Base-by-base conservation (phyloP, 2,113 vertebrate species). In the Oncorhynchus tshawytscha region DNA sequence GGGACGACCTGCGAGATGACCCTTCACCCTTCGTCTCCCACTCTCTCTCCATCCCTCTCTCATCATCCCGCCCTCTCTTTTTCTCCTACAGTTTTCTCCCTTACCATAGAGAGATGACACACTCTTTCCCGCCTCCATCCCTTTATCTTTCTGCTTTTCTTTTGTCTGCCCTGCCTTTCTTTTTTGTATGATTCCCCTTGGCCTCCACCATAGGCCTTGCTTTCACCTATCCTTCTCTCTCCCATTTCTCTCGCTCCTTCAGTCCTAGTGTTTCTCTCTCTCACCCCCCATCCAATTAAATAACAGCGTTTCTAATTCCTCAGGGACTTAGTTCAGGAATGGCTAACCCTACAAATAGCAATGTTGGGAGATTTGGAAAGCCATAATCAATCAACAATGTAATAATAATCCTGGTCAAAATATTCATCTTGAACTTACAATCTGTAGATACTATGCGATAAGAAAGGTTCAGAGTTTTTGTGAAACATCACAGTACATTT, bases 51-150 rank as follows among this genome's bases (percentile, higher is more conserved):
- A 45, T 71, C 25, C 34, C 51, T 27, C 66, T 73, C 71, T 78
- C 51, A 45, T 45, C 29, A 24, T 68, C 15, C 39, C 48, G 59
- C 25, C 34, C 51, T 51, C 71, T 78, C 66, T 78, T 27, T 51
- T 6, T 31, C 24, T 49, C 20, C 15, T n/a, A 57, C 27, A 24
- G 15, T 59, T 18, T 31, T 72, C 29, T 78, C 65, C 22, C 49
- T 49, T 4, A 22, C 27, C 22, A 24, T 45, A 45, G 39, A 45
- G 39, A 11, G 39, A 45, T 45, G 39, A 45, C 22, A 12, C 12
- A 12, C 27, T 64, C 22, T 64, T n/a, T 71, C 16, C 11, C 48
- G 2, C 8, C 24, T 4, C 48, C 24, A 5, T 45, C 5, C 22
- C 71, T 60, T 8, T 31, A 15, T 59, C 15, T 7, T 3, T 57